A percentile compares a stretch with the other conserved stretches of the same genome.
Conservation (phyloP, 2,888 invertebrate genomes). For the Xiphydria camelus region DNA sequence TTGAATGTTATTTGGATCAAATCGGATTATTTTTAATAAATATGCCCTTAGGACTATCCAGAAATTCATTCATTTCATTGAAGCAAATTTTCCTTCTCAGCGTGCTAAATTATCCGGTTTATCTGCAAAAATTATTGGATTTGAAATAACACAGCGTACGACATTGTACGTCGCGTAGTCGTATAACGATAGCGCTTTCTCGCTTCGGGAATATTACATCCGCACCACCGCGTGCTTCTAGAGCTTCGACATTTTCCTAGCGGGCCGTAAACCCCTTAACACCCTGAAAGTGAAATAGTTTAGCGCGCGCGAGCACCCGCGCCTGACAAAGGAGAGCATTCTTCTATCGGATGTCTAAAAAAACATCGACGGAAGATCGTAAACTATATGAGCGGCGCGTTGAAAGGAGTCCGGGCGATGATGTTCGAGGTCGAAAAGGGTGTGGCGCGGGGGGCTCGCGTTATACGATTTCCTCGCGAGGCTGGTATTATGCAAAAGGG, state of each 20-base stretch:
- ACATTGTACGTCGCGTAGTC: too few species aligned
- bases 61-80: too few species aligned
- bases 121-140: too few species aligned
- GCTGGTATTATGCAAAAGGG: slow-evolving; percentile 40
- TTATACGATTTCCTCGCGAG: slow-evolving; percentile 27
- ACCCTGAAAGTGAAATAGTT: slow-evolving; percentile 30
- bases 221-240: too few species aligned
- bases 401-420: slow-evolving; percentile 37
- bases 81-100: too few species aligned
- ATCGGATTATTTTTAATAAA: too few species aligned
- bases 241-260: slow-evolving; percentile 3
- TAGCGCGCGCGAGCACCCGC: slow-evolving; percentile 23
- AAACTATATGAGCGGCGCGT: slow-evolving; percentile 31
- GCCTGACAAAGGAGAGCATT: slow-evolving; percentile 28
- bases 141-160: too few species aligned
- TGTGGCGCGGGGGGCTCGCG: slow-evolving; percentile 29
- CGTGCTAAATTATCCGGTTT: too few species aligned
- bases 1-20: too few species aligned
- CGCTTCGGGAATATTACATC: too few species aligned
- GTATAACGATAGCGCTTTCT: too few species aligned
- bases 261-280: slow-evolving; percentile 26
- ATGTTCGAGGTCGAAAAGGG: slow-evolving; percentile 40
- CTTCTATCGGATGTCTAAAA: slow-evolving; percentile 19
- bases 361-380: slow-evolving; percentile 22
- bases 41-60: too few species aligned